Conservation (phyloP, 2,888 invertebrate genomes). For the Cremastobaeus sp. region DNA sequence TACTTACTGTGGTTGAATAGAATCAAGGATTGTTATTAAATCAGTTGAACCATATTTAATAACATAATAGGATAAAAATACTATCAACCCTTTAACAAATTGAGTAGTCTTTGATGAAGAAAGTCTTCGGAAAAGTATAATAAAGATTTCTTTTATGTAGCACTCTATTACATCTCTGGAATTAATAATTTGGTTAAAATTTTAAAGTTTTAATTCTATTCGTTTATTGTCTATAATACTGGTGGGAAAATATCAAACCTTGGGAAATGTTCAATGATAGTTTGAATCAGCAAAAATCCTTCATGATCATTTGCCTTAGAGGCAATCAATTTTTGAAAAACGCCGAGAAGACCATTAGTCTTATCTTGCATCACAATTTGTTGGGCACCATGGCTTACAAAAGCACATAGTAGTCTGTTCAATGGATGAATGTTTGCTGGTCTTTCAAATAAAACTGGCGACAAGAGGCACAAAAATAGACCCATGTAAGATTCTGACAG, state of each 20-base stretch:
- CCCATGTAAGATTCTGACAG: slow-evolving; percentile 92
- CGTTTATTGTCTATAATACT: too few relatives aligned
- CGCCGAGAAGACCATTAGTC: slow-evolving; percentile 90
- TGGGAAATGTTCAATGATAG: slow-evolving; percentile 90
- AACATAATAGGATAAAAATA: slow-evolving; percentile 93
- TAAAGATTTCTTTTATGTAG: slow-evolving; percentile 92
- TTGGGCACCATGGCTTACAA: slow-evolving; percentile 85
- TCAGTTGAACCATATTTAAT: slow-evolving; percentile 87
- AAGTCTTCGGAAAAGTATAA: slow-evolving; percentile 94
- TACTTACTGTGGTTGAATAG: slow-evolving; percentile 91
- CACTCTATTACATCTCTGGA: slow-evolving; percentile 85
- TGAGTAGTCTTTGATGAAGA: slow-evolving; percentile 97
- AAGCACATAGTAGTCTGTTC: slow-evolving; percentile 93
- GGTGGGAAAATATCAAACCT: slow-evolving; percentile 79
- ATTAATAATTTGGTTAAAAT: slow-evolving; percentile 23
- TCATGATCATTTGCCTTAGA: slow-evolving; percentile 97
- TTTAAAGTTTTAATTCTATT: too few relatives aligned
- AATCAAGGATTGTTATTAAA: slow-evolving; percentile 89
- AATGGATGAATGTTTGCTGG: slow-evolving; percentile 96
- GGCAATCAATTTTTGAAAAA: slow-evolving; percentile 97
- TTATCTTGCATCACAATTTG: slow-evolving; percentile 85
- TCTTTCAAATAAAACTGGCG: slow-evolving; percentile 95
- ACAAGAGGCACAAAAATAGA: slow-evolving; percentile 92
- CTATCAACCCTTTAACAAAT: slow-evolving; percentile 92
- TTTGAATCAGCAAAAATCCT: slow-evolving; percentile 94